Percentiles rank a stretch among this genome's conserved stretches.
These are phyloP conservation scores for Anthrax anthrax DNA, from an alignment of 2,888 invertebrate species.

Conservation along the genomic window DNA sequence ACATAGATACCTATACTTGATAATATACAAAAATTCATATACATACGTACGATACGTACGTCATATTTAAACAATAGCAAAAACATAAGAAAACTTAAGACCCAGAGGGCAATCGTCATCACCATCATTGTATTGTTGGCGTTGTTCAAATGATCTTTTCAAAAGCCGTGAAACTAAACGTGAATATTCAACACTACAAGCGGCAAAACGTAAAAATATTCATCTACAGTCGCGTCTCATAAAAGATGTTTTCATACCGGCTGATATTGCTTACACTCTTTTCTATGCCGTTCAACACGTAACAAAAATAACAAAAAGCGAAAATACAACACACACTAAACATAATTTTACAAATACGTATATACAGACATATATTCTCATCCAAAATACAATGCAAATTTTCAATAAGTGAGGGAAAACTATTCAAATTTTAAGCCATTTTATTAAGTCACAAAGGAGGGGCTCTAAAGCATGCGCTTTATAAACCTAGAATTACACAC, in stretches of 20 bases:
- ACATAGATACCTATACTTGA: no score
- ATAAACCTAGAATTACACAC: no score
- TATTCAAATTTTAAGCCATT: not conserved
- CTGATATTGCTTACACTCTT: not conserved
- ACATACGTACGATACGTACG: no score
- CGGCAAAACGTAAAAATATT: not conserved
- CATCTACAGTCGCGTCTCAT: constrained; percentile 1
- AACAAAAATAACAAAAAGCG: not conserved
- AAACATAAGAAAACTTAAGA: not conserved
- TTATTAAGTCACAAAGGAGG: not conserved
- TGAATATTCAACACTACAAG: not conserved
- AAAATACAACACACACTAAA: not conserved
- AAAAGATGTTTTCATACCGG: constrained; percentile 5
- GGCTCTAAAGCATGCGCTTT: not conserved
- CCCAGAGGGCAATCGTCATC: not conserved
- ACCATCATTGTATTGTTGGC: not conserved
- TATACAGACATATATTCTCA: not conserved
- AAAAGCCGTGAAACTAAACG: not conserved
- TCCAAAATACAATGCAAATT: no score
- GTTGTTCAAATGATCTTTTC: not conserved
- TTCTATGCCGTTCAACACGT: not conserved
- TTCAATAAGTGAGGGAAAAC: not conserved
- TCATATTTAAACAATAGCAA: no score
- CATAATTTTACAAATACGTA: no score
- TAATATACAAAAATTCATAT: no score